phyloP scores from a whole-genome alignment of 2,888 invertebrate species.

The Agriotes lineatus region DNA sequence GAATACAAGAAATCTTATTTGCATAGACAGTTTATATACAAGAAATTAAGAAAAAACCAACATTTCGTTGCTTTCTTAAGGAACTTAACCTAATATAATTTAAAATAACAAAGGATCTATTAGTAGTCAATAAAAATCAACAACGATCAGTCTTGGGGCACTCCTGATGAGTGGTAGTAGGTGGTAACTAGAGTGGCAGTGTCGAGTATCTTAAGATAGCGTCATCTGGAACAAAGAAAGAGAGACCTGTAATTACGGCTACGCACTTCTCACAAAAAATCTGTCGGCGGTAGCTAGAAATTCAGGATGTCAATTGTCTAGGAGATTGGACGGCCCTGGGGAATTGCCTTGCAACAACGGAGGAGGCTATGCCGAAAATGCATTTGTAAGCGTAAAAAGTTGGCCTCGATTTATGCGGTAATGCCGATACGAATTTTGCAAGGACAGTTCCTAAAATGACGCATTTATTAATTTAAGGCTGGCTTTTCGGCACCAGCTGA shows the following conservation, averaged over 20 bases:
- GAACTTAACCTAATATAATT: conserved; percentile 66
- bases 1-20: conserved; percentile 30
- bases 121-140: conserved; percentile 63
- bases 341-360: conserved; percentile 50
- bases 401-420: conserved; percentile 39
- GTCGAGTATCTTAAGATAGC: conserved; percentile 56
- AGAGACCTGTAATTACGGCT: background rate
- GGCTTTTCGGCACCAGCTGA: conserved; percentile 28
- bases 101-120: conserved; percentile 64
- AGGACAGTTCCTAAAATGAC: conserved; percentile 40
- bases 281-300: conserved; percentile 6
- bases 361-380: conserved; percentile 43
- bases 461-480: conserved; percentile 28
- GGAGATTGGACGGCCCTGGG: conserved; percentile 54
- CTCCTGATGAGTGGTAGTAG: conserved; percentile 62
- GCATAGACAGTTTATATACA: conserved; percentile 37
- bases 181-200: conserved; percentile 67
- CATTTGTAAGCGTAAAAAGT: conserved; percentile 37
- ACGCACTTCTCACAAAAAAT: no score
- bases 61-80: conserved; percentile 48
- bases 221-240: conserved; percentile 60
- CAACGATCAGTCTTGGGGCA: conserved; percentile 67
- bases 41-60: conserved; percentile 38
- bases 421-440: conserved; percentile 36
- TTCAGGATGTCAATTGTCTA: conserved; percentile 29